Percentiles rank a stretch among this genome's conserved stretches.
These are phyloP conservation scores for Cephus runcator DNA, from an alignment of 2,888 invertebrate species.

Conservation along the genomic window DNA sequence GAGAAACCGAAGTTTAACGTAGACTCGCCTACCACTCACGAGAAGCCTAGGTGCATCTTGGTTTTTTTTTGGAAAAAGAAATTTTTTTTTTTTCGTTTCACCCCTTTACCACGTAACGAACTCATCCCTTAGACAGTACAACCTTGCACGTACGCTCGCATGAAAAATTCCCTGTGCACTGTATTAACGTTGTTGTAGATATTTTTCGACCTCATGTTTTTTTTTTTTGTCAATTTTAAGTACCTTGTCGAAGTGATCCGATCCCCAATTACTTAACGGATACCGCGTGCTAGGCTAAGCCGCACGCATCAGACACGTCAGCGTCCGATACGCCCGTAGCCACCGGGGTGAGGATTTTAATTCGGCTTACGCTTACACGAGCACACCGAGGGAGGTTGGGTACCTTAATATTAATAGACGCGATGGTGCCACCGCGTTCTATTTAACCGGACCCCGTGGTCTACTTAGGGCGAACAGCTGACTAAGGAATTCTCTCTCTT, in stretches of 20 bases:
- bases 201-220: neutral
- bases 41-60: too few species aligned
- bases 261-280: neutral
- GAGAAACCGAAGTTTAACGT: neutral
- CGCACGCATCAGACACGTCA: too few species aligned
- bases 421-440: neutral
- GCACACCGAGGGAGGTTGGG: neutral
- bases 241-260: neutral
- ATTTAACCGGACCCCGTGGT: slow-evolving; percentile 2
- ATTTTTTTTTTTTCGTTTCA: neutral
- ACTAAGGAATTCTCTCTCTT: neutral
- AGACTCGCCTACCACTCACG: neutral
- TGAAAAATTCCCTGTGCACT: neutral
- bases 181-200: neutral
- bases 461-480: slow-evolving; percentile 1
- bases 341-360: neutral
- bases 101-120: neutral
- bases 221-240: neutral
- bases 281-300: neutral
- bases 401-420: slow-evolving; percentile 2
- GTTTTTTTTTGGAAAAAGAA: too few species aligned
- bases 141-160: neutral
- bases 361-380: neutral
- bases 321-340: neutral
- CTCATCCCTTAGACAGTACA: neutral